Base-by-base conservation (phyloP, 2,797 vertebrate genomes). In the Lycodopsis pacificus region DNA sequence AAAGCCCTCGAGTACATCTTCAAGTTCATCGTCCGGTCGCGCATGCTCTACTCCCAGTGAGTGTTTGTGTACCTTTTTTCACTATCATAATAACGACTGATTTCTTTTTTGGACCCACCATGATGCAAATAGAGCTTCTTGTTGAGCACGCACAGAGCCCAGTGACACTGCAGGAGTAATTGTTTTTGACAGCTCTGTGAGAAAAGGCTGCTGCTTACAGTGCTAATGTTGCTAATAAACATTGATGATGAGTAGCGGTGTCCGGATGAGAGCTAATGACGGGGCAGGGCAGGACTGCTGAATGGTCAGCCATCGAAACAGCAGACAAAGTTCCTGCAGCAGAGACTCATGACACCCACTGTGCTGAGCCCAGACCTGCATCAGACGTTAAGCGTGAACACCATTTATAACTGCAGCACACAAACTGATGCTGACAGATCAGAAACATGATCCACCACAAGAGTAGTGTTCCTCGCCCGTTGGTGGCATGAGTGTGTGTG, bases 1-100 rank as follows among this genome's bases (percentile, higher is more conserved):
- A 99, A 99, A 94, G 97, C 98, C 56, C 94, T 99, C 38, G 98
- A 99, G 91, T 99, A 99, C 83, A 96, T 99, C 89, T 99, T 99
- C 95, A 99, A 99, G 93, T 99, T 99, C 95, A 99, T 99, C 72
- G 98, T 99, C 71, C 96, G 98, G 79, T 99, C 98, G 5, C 96
- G 98, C 81, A 97, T 96, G 79, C 96, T 99, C 82, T 99, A 98
- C 94, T 98, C 98, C 74, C 98, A 99, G 98, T 99, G 93, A 98
- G 98, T 97, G 86, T 73, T 40, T 54, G 2, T 40, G 36, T 32
- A 61, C 7, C 15, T 38, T 68, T 7, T 30, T 14, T 70, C 62
- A 66, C 75, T 71, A 44, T 42, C 14, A 27, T 61, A 54, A 73
- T 57, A 15, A 15, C n/a, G 30, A 63, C 12, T 70, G 22, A 65